Percentiles rank a stretch among this genome's conserved stretches.
Evolutionary conservation across 2,113 vertebrate genomes (phyloP).

Genomic region (Chloropsis hardwickii): DNA sequence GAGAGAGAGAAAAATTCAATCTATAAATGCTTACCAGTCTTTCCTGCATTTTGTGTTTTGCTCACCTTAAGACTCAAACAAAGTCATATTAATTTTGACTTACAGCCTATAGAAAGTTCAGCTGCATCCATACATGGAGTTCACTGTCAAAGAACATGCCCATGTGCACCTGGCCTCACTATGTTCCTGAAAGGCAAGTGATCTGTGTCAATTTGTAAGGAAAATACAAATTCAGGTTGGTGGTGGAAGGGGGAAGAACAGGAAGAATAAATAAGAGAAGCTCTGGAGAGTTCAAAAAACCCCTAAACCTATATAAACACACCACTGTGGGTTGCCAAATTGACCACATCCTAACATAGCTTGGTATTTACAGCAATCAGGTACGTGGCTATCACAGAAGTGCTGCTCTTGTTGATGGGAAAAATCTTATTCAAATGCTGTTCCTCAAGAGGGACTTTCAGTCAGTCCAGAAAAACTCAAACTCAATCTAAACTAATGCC

Average conservation of each 20-base stretch:
- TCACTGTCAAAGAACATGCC: background rate
- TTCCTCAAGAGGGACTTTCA: background rate
- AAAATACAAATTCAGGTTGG: background rate
- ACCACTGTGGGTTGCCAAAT: background rate
- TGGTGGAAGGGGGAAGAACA: background rate
- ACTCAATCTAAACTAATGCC: rapidly evolving
- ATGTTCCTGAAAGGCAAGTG: background rate
- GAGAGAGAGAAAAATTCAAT: background rate
- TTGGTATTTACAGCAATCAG: background rate
- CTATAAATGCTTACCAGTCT: background rate
- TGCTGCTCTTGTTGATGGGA: background rate
- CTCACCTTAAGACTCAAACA: background rate
- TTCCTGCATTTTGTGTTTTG: background rate
- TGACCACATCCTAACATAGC: background rate
- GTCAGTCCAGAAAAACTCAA: background rate
- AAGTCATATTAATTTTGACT: background rate
- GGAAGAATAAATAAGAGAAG: background rate
- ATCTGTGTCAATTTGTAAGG: background rate
- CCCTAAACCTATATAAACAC: background rate
- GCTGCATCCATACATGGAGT: background rate
- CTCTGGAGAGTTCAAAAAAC: background rate
- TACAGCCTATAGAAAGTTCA: background rate
- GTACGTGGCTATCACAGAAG: background rate
- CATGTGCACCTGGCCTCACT: rapidly evolving
- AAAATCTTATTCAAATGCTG: background rate